A percentile compares a stretch with the other conserved stretches of the same genome.
Evolutionary conservation across 1,140 invertebrate species (phyloP).

Genomic region (Cotesia typhae): DNA sequence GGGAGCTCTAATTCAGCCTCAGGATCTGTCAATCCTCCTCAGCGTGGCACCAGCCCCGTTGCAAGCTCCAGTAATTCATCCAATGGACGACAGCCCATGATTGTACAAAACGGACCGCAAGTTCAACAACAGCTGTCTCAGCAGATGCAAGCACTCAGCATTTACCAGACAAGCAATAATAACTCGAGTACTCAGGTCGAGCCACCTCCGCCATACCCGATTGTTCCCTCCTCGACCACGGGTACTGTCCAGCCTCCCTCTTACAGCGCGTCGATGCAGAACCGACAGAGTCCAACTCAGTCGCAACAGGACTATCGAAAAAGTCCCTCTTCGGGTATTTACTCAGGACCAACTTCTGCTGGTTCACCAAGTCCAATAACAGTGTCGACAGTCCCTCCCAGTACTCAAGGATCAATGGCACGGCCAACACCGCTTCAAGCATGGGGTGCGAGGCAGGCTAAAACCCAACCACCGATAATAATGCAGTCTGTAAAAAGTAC

Average conservation of each 20-base stretch:
- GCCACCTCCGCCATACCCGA: constrained; percentile 81
- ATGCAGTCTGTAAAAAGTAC: constrained; percentile 97
- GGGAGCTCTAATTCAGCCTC: constrained; percentile 56
- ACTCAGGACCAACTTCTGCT: constrained; percentile 80
- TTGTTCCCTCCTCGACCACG: constrained; percentile 67
- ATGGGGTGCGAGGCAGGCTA: constrained; percentile 82
- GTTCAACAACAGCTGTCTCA: constrained; percentile 85
- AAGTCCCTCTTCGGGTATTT: constrained; percentile 81
- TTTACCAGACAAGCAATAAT: constrained; percentile 72
- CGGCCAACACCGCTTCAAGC: constrained; percentile 78
- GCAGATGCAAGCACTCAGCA: constrained; percentile 85
- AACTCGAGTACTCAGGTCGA: constrained; percentile 67
- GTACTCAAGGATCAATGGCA: constrained; percentile 70
- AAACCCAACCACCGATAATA: constrained; percentile 89
- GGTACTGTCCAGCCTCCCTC: constrained; percentile 81
- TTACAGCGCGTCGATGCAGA: constrained; percentile 85
- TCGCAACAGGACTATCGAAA: constrained; percentile 79
- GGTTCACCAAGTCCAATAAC: constrained; percentile 85
- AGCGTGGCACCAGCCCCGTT: constrained; percentile 82
- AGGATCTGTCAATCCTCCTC: constrained; percentile 61
- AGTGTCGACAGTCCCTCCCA: constrained; percentile 71
- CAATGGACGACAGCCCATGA: constrained; percentile 75
- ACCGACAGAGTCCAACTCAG: constrained; percentile 84
- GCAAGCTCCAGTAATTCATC: constrained; percentile 63
- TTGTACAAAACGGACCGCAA: constrained; percentile 83